Evolutionary conservation across 1,140 invertebrate species (phyloP).

Genomic region (Ceratina calcarata): DNA sequence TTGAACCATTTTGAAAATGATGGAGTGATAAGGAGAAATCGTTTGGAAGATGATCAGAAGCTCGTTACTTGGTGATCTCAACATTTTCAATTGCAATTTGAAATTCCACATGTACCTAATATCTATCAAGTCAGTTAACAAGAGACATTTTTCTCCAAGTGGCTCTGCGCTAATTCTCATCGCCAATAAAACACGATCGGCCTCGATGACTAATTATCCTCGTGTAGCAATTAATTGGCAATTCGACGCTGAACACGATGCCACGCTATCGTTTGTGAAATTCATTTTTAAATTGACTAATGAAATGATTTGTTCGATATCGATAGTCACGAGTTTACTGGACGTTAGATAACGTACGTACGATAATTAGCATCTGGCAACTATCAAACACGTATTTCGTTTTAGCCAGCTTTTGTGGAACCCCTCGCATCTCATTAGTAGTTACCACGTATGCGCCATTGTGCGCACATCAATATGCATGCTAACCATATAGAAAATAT

Average conservation of each 20-base stretch:
- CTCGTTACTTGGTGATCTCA: too few species aligned
- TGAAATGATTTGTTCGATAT: not conserved
- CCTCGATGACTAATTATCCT: slow-evolving; percentile 7
- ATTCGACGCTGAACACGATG: not conserved
- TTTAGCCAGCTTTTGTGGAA: not conserved
- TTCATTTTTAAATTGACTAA: too few species aligned
- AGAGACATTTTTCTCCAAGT: not conserved
- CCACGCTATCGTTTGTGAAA: too few species aligned
- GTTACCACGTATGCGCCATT: not conserved
- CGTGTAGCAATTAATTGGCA: slow-evolving; percentile 2
- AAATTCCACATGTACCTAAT: too few species aligned
- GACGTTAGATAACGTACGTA: slow-evolving; percentile 15
- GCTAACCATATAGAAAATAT: slow-evolving; percentile 34
- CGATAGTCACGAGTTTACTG: not conserved
- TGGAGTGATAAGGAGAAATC: too few species aligned
- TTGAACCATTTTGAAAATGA: too few species aligned
- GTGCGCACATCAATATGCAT: slow-evolving; percentile 13
- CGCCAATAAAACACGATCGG: not conserved
- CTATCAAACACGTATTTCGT: slow-evolving; percentile 15
- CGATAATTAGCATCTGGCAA: slow-evolving; percentile 28
- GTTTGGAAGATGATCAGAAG: too few species aligned
- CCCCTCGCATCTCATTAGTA: slow-evolving; percentile 24
- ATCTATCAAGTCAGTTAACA: not conserved
- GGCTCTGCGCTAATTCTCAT: not conserved
- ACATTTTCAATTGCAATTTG: too few species aligned